These are phyloP conservation scores for Okapia johnstoni DNA, from an alignment of 2,113 vertebrate genomes.

Conservation along the genomic window DNA sequence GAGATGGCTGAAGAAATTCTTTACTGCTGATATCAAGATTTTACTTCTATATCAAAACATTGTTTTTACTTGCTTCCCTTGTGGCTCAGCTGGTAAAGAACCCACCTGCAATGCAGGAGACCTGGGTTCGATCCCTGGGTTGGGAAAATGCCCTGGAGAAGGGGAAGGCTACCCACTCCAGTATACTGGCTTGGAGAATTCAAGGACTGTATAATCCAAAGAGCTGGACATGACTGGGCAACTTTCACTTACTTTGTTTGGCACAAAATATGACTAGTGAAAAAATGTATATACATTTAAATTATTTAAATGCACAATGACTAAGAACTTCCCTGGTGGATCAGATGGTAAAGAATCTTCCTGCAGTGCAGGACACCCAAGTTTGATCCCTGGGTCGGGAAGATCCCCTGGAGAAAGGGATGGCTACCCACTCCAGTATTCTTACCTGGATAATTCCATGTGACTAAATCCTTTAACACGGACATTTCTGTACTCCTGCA, in stretches of 20 bases:
- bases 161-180: neutral
- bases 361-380: neutral
- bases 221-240: neutral
- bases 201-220: neutral
- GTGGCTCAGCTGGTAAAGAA: neutral
- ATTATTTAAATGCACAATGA: neutral
- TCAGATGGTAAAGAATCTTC: neutral
- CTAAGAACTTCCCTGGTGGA: neutral
- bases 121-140: neutral
- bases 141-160: neutral
- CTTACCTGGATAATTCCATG: neutral
- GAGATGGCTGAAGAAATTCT: neutral
- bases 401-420: neutral
- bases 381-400: fast-evolving
- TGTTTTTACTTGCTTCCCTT: neutral
- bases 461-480: neutral
- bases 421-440: neutral
- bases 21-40: neutral
- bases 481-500: neutral
- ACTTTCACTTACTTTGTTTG: neutral
- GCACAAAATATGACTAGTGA: neutral
- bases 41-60: neutral
- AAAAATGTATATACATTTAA: neutral
- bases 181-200: neutral
- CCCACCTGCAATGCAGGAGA: neutral